Evolutionary conservation across 2,797 vertebrate genomes (phyloP).

Genomic region (Spea hammondii): DNA sequence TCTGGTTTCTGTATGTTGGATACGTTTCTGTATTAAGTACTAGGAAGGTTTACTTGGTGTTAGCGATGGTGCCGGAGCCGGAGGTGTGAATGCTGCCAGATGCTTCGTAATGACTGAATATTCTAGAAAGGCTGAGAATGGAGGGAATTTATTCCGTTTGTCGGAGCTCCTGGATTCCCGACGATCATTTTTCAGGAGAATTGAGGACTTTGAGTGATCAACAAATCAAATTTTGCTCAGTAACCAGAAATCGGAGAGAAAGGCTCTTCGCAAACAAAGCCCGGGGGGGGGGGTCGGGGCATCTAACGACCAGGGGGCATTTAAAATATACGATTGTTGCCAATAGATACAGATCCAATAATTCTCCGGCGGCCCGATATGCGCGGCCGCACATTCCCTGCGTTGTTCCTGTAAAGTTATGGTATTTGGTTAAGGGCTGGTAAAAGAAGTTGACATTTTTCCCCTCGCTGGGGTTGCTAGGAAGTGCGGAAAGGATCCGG

Average conservation of each 20-base stretch:
- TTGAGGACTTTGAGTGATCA: background rate
- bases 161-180: background rate
- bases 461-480: constrained; percentile 2
- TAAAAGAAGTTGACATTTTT: background rate
- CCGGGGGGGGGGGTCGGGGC: background rate
- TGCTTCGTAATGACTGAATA: too few relatives aligned
- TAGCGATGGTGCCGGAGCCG: too few relatives aligned
- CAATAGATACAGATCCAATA: constrained; percentile 26
- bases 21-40: too few relatives aligned
- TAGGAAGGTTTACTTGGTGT: too few relatives aligned
- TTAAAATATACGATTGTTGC: background rate
- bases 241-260: background rate
- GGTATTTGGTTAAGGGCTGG: background rate
- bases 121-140: too few relatives aligned
- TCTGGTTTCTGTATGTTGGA: too few relatives aligned
- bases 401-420: constrained; percentile 20
- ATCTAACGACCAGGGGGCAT: background rate
- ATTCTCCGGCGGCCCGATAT: constrained; percentile 2
- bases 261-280: constrained; percentile 5
- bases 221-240: background rate
- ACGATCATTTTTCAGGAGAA: background rate
- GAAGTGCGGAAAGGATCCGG: background rate
- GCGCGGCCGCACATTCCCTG: background rate
- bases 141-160: too few relatives aligned
- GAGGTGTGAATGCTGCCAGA: too few relatives aligned